These are phyloP conservation scores for Gulo gulo DNA, from an alignment of 2,113 vertebrate species.

Conservation along the genomic window DNA sequence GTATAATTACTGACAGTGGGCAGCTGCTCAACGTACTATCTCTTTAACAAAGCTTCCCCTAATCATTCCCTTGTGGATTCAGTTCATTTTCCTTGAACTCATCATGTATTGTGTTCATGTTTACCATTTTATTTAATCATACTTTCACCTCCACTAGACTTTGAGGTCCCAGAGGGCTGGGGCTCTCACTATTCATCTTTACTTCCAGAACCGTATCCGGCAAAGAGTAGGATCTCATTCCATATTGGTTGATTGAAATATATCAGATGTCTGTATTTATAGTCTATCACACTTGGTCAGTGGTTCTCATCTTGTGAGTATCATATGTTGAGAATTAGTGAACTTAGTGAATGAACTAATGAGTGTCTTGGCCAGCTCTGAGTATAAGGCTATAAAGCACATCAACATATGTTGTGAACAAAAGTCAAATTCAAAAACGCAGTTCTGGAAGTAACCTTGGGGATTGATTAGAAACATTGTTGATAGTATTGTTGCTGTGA, in stretches of 20 bases:
- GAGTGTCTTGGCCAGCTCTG: not conserved
- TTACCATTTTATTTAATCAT: not conserved
- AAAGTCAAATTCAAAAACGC: not conserved
- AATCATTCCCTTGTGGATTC: not conserved
- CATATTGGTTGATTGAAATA: not conserved
- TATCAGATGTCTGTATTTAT: not conserved
- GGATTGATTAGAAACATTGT: not conserved
- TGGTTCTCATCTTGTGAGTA: not conserved
- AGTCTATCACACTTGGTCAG: not conserved
- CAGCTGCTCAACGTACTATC: not conserved
- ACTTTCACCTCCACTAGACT: too few species aligned
- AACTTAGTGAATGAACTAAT: not conserved
- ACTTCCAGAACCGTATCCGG: not conserved
- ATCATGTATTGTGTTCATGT: not conserved
- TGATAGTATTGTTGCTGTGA: not conserved
- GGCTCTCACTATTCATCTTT: not conserved
- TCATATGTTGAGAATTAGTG: not conserved
- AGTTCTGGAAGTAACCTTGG: not conserved
- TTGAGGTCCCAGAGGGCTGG: not conserved
- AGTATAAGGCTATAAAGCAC: not conserved
- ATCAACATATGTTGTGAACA: not conserved
- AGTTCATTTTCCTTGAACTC: not conserved
- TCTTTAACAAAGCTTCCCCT: not conserved
- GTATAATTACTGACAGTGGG: not conserved
- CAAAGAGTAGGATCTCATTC: not conserved